Evolutionary conservation across 2,888 invertebrate species (phyloP), one percentile per base, ranked within the genome.

Genomic region (Mythimna impura): DNA sequence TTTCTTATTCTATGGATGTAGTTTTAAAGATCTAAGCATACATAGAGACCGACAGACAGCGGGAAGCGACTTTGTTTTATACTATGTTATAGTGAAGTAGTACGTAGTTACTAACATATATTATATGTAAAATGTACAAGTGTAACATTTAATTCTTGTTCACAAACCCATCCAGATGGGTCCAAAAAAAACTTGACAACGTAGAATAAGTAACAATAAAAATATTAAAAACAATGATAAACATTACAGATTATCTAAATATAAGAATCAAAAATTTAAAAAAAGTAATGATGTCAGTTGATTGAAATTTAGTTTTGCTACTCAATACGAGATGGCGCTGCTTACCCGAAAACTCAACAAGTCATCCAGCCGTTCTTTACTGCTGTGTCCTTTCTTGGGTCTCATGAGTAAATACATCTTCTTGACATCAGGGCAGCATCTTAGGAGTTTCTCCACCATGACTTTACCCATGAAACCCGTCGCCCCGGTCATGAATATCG

Each of bases 391-490:
- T 81, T 97, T 96, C 92, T 98, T 98, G 0, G 97, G 97, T 76
- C 99, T 95, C 88, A 99, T 97, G 66, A 99, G 92, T 62, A 98
- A 87, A 88, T 97, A 98, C 73, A 98, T 96, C 64, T 91, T 96
- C 25, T 94, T 96, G n/a, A 98, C 87, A 65, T 97, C 97, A 0
- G 98, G 97, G 86, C 98, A 98, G 74, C 97, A 97, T 74, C 97
- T 93, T 0, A 98, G 93, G 0, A 98, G 92, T 88, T 98, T 98
- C 89, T 98, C 98, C 17, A 98, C 96, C 25, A 98, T 92, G 6
- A 98, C 97, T 93, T 98, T 98, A 9, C 98, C 98, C 95, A 99
- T 97, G 87, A 98, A 99, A 2, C 98, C 98, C 0, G 98, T 98
- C 0, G 97, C 97, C 0, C 98, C 99, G 0, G 98, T 99, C 66